Evolutionary conservation across 1,140 invertebrate species (phyloP).

Genomic region (Phymorhynchus buccinoides): DNA sequence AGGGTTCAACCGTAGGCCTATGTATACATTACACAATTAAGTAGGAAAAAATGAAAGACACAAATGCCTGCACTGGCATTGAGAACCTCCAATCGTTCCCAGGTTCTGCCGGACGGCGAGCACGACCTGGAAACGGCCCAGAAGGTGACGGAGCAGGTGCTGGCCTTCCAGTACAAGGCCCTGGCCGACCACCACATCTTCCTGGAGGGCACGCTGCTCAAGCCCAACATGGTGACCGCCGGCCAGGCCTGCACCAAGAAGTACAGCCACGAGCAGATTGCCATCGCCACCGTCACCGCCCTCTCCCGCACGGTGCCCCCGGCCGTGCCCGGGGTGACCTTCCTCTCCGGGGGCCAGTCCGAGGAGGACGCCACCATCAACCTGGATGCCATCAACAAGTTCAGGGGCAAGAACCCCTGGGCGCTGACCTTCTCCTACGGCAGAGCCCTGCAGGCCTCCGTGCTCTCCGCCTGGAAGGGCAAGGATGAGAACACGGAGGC

Average conservation of each 20-base stretch:
- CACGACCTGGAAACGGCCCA: constrained; percentile 94
- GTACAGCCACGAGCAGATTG: constrained; percentile 81
- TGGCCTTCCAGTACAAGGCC: constrained; percentile 87
- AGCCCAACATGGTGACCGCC: constrained; percentile 98
- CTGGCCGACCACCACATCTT: constrained; percentile 91
- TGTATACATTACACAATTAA: background rate
- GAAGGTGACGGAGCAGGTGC: constrained; percentile 78
- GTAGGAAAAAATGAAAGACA: too few relatives aligned
- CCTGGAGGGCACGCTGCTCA: constrained; percentile 86
- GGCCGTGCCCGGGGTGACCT: constrained; percentile 88
- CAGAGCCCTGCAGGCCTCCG: constrained; percentile 88
- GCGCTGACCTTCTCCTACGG: constrained; percentile 96
- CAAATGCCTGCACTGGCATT: too few relatives aligned
- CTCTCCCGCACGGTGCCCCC: constrained; percentile 91
- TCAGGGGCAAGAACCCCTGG: constrained; percentile 88
- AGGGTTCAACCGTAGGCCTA: too few relatives aligned
- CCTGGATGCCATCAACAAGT: constrained; percentile 94
- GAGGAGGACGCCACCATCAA: constrained; percentile 96
- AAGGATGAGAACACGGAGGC: constrained; percentile 87
- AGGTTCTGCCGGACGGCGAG: constrained; percentile 89
- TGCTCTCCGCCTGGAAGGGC: constrained; percentile 92
- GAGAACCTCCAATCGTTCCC: constrained; percentile 79
- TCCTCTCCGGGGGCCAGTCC: constrained; percentile 96
- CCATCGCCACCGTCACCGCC: constrained; percentile 89
- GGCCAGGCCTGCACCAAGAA: constrained; percentile 84